Evolutionary conservation across 2,888 invertebrate species (phyloP).

Genomic region (Tridacna gigas): DNA sequence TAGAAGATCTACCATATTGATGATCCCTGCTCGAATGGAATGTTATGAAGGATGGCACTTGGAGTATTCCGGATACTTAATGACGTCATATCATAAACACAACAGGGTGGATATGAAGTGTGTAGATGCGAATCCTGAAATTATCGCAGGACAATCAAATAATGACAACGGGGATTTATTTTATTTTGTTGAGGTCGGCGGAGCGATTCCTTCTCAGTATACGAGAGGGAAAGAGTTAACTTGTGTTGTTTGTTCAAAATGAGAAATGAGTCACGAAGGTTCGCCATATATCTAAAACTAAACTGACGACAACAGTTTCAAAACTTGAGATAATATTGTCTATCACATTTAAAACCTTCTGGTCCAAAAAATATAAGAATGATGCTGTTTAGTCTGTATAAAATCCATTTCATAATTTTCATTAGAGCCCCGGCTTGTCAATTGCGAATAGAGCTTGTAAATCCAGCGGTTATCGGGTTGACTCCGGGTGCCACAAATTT

Average conservation of each 20-base stretch:
- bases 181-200: slow-evolving; percentile 8
- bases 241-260: slow-evolving; percentile 9
- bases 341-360: too few species aligned
- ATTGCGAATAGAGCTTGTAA: too few species aligned
- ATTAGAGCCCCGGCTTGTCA: too few species aligned
- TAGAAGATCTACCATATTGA: background rate
- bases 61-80: slow-evolving; percentile 24
- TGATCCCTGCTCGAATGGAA: slow-evolving; percentile 12
- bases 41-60: slow-evolving; percentile 13
- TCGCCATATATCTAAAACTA: too few species aligned
- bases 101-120: background rate
- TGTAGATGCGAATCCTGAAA: slow-evolving; percentile 17
- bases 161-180: slow-evolving; percentile 7
- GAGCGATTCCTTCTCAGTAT: background rate
- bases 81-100: background rate
- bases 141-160: background rate
- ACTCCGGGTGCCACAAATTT: too few species aligned
- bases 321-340: too few species aligned
- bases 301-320: too few species aligned
- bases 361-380: too few species aligned
- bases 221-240: background rate
- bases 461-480: too few species aligned
- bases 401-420: too few species aligned
- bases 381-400: too few species aligned
- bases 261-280: background rate